Conservation (phyloP, 2,888 invertebrate genomes). For the Pandemis corylana region DNA sequence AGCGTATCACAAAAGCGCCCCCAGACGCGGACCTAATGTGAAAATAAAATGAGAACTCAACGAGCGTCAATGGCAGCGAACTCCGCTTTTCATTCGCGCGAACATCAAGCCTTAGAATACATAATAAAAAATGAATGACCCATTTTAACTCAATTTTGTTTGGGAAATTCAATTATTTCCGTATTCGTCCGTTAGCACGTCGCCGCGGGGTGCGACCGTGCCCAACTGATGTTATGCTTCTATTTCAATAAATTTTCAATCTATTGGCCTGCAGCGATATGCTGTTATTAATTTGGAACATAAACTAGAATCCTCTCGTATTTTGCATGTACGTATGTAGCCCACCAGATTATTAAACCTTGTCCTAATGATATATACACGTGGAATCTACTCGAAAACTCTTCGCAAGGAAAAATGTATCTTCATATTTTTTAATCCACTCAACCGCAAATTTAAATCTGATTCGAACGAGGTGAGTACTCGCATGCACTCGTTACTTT, state of each 20-base stretch:
- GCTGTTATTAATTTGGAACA: not conserved
- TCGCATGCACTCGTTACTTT: constrained; percentile 24
- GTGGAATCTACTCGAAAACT: not conserved
- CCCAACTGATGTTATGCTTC: constrained; percentile 47
- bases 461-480: not conserved
- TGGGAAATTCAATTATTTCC: constrained; percentile 61
- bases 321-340: not conserved
- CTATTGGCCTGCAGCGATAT: constrained; percentile 13
- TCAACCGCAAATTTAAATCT: constrained; percentile 8
- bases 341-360: not conserved
- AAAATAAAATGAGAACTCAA: constrained; percentile 34
- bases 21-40: constrained; percentile 29
- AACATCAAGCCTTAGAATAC: constrained; percentile 28
- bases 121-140: constrained; percentile 60
- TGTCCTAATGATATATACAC: not conserved
- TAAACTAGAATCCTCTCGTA: not conserved
- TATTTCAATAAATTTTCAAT: constrained; percentile 38
- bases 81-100: constrained; percentile 24
- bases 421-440: constrained; percentile 12
- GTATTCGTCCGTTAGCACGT: constrained; percentile 48
- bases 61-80: constrained; percentile 30
- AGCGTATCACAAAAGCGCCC: constrained; percentile 22
- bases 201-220: constrained; percentile 47
- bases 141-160: constrained; percentile 57
- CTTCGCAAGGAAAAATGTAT: not conserved